Evolutionary conservation across 2,113 vertebrate genomes (phyloP), one percentile per base, ranked within the genome.

Genomic region (Ctenodactylus gundi): DNA sequence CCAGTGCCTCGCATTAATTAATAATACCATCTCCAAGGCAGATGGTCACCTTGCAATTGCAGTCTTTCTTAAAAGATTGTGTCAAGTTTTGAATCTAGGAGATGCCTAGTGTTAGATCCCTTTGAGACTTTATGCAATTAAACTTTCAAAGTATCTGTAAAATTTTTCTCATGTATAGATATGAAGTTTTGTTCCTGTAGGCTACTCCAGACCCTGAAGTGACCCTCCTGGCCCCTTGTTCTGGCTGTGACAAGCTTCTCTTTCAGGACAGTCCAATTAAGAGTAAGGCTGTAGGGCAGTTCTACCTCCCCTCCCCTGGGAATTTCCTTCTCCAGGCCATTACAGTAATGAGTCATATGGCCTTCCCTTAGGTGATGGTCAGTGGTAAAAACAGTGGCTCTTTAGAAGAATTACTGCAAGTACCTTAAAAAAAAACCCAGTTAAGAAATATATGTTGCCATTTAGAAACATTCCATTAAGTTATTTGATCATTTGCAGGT

Each of bases 181-280:
- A 27, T 36, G 67, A 81, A 88, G 67, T 31, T 81, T 51, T 85
- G 72, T 57, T 36, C 67, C 20, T 41, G 3, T 60, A 23, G 55
- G 15, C 41, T 15, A 39, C n/a, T 34, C 46, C 41, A 82, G 55
- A 62, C 11, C 44, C 58, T 18, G 31, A 7, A 44, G 23, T 64
- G 12, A 9, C 13, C 29, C 23, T 7, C 23, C 65, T 65, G 49
- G 49, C 44, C 65, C 55, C 46, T 34, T 2, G 23, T 62, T 76
- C 51, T 55, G 36, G 20, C 44, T 39, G 49, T 72, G 41, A 55
- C 83, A 41, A 7, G 65, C 72, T 62, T 95, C 78, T 77, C 41
- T 85, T 84, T 58, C 78, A 89, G 10, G 41, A 5, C 68, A 94
- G 58, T 80, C 75, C 87, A 93, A 82, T 95, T 95, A 97, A 80